Evolutionary conservation across 2,888 invertebrate species (phyloP), one percentile per base, ranked within the genome.

Genomic region (Pogonocherus hispidulus): DNA sequence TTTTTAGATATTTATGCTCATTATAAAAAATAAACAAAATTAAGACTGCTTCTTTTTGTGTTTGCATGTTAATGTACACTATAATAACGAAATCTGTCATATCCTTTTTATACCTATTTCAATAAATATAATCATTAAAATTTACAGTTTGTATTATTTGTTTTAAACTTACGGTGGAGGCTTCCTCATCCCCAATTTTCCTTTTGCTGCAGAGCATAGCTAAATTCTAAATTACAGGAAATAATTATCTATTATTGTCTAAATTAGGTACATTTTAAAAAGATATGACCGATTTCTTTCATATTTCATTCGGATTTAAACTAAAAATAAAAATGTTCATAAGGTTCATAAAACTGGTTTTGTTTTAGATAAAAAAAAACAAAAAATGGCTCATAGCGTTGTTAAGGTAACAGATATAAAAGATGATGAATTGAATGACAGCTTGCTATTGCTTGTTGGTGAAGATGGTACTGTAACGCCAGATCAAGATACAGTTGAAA

Each of bases 401-500:
- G 85, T 86, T 78, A 85, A 82, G 79, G 84, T 86, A 79, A 84
- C 84, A 49, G 85, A 86, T 76, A 79, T 85, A 73, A 84, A 82
- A 64, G 85, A 85, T 76, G 80, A 82, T 55, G 77, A 80, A 74
- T 65, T 78, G 77, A 91, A 91, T 85, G 91, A 92, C 82, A 91
- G 92, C 81, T 89, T 96, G 83, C 91, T 94, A 80, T 92, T 96
- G 84, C 91, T 95, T 84, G 94, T 95, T 83, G 93, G 93, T 84
- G 93, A 94, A 86, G 94, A 95, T 90, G 95, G 95, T 78, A 91
- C 91, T 70, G 88, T 96, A 72, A 92, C 93, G 69, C 92, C 94
- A 46, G 95, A 95, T 86, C 92, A 92, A 82, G 91, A 92, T 79
- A 91, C 93, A 76, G 89, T 95, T 70, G 92, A 94, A 79, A 92